Percentiles rank a stretch among this genome's conserved stretches.
phyloP scores from a whole-genome alignment of 2,113 vertebrate species.

The Echinops telfairi region DNA sequence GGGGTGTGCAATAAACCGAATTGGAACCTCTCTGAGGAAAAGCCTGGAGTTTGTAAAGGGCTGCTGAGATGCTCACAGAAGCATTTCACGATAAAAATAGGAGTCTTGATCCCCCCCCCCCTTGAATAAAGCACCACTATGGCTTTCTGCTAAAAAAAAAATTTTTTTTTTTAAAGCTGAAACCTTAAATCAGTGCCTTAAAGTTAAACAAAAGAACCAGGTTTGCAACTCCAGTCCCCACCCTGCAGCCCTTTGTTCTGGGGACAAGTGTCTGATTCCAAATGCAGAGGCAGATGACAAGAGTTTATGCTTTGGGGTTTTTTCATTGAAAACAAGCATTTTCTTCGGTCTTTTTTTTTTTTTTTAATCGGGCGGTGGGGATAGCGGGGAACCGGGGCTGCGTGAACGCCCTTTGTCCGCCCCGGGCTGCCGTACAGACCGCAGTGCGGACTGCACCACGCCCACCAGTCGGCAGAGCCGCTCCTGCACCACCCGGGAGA shows the following conservation, averaged over 20 bases:
- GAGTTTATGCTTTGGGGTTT: neutral
- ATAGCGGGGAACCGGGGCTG: slow-evolving; percentile 22
- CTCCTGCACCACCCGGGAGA: slow-evolving; percentile 72
- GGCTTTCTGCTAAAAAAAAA: neutral
- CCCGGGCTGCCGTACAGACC: slow-evolving; percentile 94
- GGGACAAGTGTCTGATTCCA: slow-evolving; percentile 62
- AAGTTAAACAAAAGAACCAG: slow-evolving; percentile 87
- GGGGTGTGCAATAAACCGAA: slow-evolving; percentile 60
- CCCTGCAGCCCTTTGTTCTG: slow-evolving; percentile 80
- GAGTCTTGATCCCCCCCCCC: neutral
- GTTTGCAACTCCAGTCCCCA: slow-evolving; percentile 78
- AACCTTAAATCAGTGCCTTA: slow-evolving; percentile 63
- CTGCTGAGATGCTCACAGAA: neutral
- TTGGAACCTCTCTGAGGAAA: slow-evolving; percentile 49
- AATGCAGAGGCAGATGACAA: slow-evolving; percentile 47
- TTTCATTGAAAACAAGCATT: slow-evolving; percentile 59
- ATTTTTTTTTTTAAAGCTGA: neutral
- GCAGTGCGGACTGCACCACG: slow-evolving; percentile 98
- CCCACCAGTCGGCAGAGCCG: slow-evolving; percentile 90
- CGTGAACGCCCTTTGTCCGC: slow-evolving; percentile 89
- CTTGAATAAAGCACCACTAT: slow-evolving; percentile 39
- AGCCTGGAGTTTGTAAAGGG: slow-evolving; percentile 18
- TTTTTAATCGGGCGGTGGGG: neutral
- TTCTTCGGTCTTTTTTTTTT: neutral
- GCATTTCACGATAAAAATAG: neutral